Conservation (phyloP, 92 coral and sea anemone genomes). For the Diadumene lineata region DNA sequence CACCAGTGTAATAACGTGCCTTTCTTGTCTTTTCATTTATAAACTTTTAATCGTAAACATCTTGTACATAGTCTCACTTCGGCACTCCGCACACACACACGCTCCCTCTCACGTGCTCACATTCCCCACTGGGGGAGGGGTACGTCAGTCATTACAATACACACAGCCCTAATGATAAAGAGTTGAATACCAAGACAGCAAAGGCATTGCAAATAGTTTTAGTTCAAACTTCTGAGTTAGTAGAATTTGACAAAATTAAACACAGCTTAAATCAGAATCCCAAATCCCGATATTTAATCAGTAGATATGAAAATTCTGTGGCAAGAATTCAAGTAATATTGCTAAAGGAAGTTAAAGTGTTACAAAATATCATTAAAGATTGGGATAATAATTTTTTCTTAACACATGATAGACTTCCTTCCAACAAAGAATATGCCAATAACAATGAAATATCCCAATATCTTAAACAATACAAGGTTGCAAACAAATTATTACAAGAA, state of each 20-base stretch:
- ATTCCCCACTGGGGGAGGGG: too few species aligned
- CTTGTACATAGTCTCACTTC: too few species aligned
- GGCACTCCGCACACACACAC: too few species aligned
- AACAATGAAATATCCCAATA: not conserved
- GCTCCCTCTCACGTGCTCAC: too few species aligned
- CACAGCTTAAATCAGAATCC: not conserved
- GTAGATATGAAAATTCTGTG: not conserved
- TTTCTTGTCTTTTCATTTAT: too few species aligned
- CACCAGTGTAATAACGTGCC: too few species aligned
- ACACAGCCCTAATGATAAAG: not conserved
- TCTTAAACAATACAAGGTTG: not conserved
- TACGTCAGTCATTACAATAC: too few species aligned
- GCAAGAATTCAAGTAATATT: slow-evolving; percentile 4
- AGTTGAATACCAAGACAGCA: slow-evolving; percentile 12
- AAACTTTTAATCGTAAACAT: too few species aligned
- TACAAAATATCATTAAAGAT: not conserved
- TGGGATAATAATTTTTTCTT: slow-evolving; percentile 19
- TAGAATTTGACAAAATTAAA: slow-evolving; percentile 16
- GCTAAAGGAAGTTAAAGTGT: not conserved
- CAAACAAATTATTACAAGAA: not conserved
- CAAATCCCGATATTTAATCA: not conserved
- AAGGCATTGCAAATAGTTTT: slow-evolving; percentile 11
- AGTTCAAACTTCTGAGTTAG: not conserved
- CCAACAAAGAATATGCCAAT: slow-evolving; percentile 7
- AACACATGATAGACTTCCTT: not conserved